Conservation (phyloP, 1,140 invertebrate genomes). For the Copidosoma floridanum region DNA sequence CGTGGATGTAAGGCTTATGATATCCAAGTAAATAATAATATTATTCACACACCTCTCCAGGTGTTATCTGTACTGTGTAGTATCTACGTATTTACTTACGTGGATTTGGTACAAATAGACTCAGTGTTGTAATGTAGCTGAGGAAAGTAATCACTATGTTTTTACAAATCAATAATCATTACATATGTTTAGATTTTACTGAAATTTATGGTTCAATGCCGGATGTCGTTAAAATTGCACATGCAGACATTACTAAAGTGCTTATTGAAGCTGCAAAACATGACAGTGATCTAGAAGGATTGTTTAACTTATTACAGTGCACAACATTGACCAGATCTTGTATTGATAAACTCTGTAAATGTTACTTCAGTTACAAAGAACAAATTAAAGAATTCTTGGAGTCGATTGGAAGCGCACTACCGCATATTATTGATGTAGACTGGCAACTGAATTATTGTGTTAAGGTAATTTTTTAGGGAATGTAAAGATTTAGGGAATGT, state of each 20-base stretch:
- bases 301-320: slow-evolving; percentile 40
- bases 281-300: slow-evolving; percentile 44
- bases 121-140: no score
- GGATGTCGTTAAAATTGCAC: slow-evolving; percentile 50
- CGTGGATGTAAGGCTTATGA: no score
- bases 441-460: slow-evolving; percentile 65
- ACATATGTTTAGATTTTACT: slow-evolving; percentile 30
- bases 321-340: slow-evolving; percentile 38
- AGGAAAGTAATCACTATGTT: no score
- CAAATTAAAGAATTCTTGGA: slow-evolving; percentile 49
- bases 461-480: slow-evolving; percentile 46
- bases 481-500: background rate
- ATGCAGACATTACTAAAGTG: slow-evolving; percentile 47
- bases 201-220: slow-evolving; percentile 45
- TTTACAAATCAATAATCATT: background rate
- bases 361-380: slow-evolving; percentile 46
- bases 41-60: no score
- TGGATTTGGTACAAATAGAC: no score
- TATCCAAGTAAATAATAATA: no score
- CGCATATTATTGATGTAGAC: slow-evolving; percentile 65
- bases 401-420: slow-evolving; percentile 55
- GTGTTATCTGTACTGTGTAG: no score
- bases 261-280: slow-evolving; percentile 52
- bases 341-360: slow-evolving; percentile 44
- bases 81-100: no score